Conservation (phyloP, 23 tunicate genomes). For the Trididemnum nubilum region DNA sequence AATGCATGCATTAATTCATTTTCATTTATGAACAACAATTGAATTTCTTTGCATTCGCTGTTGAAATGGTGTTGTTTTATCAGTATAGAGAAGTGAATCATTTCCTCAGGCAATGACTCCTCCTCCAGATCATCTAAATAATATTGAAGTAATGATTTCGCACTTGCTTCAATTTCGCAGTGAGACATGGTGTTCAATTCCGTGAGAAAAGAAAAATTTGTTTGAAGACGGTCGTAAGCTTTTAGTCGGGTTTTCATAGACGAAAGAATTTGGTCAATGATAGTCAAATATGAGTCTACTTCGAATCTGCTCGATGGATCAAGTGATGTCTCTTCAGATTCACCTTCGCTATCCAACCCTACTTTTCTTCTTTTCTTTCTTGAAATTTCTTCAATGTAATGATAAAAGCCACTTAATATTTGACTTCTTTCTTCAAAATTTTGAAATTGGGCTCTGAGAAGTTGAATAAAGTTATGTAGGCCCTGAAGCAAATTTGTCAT, state of each 20-base stretch:
- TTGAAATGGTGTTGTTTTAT: constrained; percentile 23
- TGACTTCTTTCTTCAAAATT: constrained; percentile 20
- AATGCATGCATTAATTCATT: constrained; percentile 18
- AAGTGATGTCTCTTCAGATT: constrained; percentile 30
- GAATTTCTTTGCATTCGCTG: constrained; percentile 28
- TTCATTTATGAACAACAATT: constrained; percentile 24
- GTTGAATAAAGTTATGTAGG: constrained; percentile 11
- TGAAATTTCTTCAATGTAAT: constrained; percentile 26
- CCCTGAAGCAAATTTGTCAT: constrained; percentile 25
- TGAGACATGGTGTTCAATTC: constrained; percentile 20
- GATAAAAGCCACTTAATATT: constrained; percentile 24
- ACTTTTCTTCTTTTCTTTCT: constrained; percentile 9
- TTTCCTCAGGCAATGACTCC: constrained; percentile 31
- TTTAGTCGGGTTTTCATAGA: constrained; percentile 5
- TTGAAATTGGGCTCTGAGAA: constrained; percentile 5
- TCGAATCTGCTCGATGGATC: constrained; percentile 22
- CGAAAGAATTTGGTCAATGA: constrained; percentile 18
- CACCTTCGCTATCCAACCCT: constrained; percentile 21
- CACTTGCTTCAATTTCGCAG: constrained; percentile 32
- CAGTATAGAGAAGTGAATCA: constrained; percentile 29
- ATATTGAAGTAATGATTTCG: constrained; percentile 17
- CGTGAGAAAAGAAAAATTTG: constrained; percentile 19
- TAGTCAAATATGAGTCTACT: constrained; percentile 28
- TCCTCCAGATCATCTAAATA: constrained; percentile 28
- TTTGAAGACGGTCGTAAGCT: constrained; percentile 27